These are phyloP conservation scores for Nebria brevicollis DNA, from an alignment of 2,888 invertebrate genomes.

Conservation along the genomic window DNA sequence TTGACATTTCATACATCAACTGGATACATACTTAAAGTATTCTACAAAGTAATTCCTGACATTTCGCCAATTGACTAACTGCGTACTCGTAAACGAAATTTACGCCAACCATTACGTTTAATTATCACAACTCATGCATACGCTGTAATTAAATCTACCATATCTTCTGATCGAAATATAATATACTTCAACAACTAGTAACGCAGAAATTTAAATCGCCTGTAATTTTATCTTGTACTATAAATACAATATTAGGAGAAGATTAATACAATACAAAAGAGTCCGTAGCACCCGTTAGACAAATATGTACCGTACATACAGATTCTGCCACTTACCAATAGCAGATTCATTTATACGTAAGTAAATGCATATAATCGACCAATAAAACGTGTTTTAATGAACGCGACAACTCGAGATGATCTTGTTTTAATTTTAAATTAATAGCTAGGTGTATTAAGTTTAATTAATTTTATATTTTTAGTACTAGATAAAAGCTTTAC, in stretches of 20 bases:
- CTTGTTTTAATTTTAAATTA: conserved; percentile 1
- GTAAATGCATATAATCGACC: too few species aligned
- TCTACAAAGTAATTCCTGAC: neutral
- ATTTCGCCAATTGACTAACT: neutral
- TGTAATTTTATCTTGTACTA: neutral
- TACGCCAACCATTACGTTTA: conserved; percentile 26
- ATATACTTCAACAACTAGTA: neutral
- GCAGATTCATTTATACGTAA: too few species aligned
- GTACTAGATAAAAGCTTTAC: neutral
- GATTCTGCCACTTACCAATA: too few species aligned
- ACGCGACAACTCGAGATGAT: neutral
- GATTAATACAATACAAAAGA: neutral
- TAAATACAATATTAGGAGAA: neutral
- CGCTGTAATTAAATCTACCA: neutral
- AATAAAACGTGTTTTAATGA: neutral
- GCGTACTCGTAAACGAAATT: conserved; percentile 29
- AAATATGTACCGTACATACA: too few species aligned
- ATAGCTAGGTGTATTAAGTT: neutral
- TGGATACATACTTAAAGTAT: neutral
- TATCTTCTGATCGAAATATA: neutral
- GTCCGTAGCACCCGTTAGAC: too few species aligned
- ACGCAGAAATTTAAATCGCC: neutral
- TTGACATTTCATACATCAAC: neutral
- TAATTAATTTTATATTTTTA: neutral
- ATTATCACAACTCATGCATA: conserved; percentile 25